Base-by-base conservation (phyloP, 2,888 invertebrate genomes). In the Gasteruption jaculator region DNA sequence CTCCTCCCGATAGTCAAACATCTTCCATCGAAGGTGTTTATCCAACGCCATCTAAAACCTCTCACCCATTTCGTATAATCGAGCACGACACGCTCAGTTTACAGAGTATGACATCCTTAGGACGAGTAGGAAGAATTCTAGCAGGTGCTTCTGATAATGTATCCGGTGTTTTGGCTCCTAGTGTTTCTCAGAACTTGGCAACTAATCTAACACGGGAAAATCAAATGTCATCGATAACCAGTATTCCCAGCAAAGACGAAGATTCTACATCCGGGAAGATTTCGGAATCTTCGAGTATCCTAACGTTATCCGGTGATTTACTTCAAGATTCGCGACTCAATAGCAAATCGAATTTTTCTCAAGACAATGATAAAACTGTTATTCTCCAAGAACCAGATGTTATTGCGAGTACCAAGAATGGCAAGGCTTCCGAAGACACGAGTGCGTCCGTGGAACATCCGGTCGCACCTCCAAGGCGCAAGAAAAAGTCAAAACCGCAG, bases 91-190 rank as follows among this genome's bases (percentile, higher is more conserved):
- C 90, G 11, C 79, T 89, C 69, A 91, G 90, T 65, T 74, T 91
- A 57, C 90, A 91, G 69, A 91, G 91, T 64, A 85, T 91, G 78
- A 88, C 89, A 56, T 91, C 91, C 34, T 74, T 91, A 43, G 91
- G 91, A 16, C 76, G 91, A 56, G 84, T 89, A 48, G 89, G 90
- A 19, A 76, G 86, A 54, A 83, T 90, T 63, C 75, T 89, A 49
- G 83, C 85, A 41, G 87, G 86, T 19, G 79, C 58, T 10, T 50
- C 61, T n/a, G 70, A 71, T 43, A 61, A 49, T 40, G 51, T 54
- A 1, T 68, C 69, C 18, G 62, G 48, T 38, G 57, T 64, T 43
- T 49, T 63, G 38, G 58, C 53, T 45, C 52, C 60, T 27, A 59
- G 57, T 36, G 50, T 58, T 39, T 41, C 58, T 18, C 56, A 58